Base-by-base conservation (phyloP, 2,797 vertebrate genomes). In the Clarias platycephalus region DNA sequence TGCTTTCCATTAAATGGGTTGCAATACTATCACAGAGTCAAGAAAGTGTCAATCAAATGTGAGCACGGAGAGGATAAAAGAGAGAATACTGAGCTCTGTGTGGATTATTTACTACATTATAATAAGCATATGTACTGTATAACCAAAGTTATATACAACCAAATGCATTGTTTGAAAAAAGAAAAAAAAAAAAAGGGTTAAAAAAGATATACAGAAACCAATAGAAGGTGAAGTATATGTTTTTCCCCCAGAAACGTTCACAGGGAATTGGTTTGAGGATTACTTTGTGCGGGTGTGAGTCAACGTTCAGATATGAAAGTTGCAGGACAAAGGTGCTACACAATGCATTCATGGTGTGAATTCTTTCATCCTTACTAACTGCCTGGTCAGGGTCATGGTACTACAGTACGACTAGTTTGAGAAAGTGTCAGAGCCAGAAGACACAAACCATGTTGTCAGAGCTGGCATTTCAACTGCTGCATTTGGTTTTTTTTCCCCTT, bases 1-100 rank as follows among this genome's bases (percentile, higher is more conserved):
- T 88, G 90, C 88, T 90, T 84, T 85, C 87, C 79, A 84, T 76
- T 82, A 74, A 90, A 91, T 90, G 90, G 88, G 94, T 93, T 91
- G 89, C 89, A 84, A 84, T 88, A 84, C 81, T 82, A 88, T 80
- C 87, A 77, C 8, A 78, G 86, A 90, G 86, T 90, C 87, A 84
- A 82, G 63, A 81, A 85, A 84, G 86, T 91, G 91, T 86, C 92
- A 93, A 91, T 92, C 91, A 93, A 88, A 91, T 53, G 86, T 64
- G 80, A 88, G 78, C 68, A 53, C 74, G 87, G 78, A 79, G n/a
- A 83, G 40, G 78, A 78, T 66, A 60, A 57, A 78, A 31, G 31
- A 34, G 49, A 79, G 40, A 49, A n/a, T 53, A n/a, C n/a, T 1
- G 22, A 40, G 8, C 9, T 44, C 34, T 70, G 16, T 49, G 1